Evolutionary conservation across 23 tunicate species (phyloP), one percentile per base, ranked within the genome.

Genomic region (Halocynthia roretzi): DNA sequence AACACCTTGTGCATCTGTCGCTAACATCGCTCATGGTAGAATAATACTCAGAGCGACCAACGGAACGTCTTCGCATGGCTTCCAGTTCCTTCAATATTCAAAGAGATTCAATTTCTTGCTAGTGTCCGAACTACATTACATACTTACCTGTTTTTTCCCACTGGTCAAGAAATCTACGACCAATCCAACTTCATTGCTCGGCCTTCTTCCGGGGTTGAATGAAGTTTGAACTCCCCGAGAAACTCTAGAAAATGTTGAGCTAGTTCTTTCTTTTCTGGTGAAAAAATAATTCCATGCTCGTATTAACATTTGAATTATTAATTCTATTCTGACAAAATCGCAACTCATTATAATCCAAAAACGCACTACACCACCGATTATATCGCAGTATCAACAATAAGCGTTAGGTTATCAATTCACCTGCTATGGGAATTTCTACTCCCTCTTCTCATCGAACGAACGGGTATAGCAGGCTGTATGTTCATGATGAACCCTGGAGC

Each of bases 1-100:
- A 62, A 57, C 84, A 80, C 11, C 91, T 83, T 7, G 81, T 77
- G 52, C 91, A 86, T 51, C 91, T 66, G 7, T 86, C 82, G 14
- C 21, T 48, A 76, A 63, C 53, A 10, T 72, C 80, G 20, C 67
- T 61, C 8, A 52, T 8, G 50, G 49, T 62, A 8, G 83, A 70
- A 68, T 63, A 84, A 62, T 51, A 62, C 5, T 51, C 52, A 5
- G 77, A 52, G 0, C 12, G 81, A 75, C 31, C 11, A 8, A 56
- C 7, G 1, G 84, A 80, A 17, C 67, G 77, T 7, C 11, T 54
- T n/a, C 69, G 70, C 56, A 19, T 62, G 22, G 66, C 15, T 7
- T 62, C 70, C 81, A 74, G 20, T 15, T 11, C 64, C 17, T 15
- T 60, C 2, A 60, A 15, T 60, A 60, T 60, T 15, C 64, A 15